Percentiles rank a stretch among this genome's conserved stretches.
phyloP scores from a whole-genome alignment of 1,140 invertebrate species.

The Rhagoletis pomonella region DNA sequence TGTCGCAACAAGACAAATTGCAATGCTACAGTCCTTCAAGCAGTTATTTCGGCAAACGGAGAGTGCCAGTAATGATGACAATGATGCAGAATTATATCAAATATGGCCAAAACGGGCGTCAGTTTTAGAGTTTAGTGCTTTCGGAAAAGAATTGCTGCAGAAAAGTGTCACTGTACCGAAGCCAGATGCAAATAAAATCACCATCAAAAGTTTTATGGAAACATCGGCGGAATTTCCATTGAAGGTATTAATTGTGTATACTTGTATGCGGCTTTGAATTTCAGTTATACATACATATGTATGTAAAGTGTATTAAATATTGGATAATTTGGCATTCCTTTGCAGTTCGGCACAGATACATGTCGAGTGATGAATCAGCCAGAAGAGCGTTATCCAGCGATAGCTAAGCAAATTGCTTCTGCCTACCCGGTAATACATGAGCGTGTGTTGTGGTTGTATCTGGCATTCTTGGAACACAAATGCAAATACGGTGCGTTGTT shows the following conservation, averaged over 20 bases:
- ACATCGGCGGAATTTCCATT: constrained; percentile 56
- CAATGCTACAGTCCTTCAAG: not conserved
- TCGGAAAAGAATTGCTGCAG: constrained; percentile 54
- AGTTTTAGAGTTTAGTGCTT: constrained; percentile 23
- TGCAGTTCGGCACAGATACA: constrained; percentile 57
- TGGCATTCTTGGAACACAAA: constrained; percentile 67
- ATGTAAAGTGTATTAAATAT: not conserved
- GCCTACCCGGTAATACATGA: constrained; percentile 70
- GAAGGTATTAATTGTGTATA: constrained; percentile 43
- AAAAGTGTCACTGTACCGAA: constrained; percentile 51
- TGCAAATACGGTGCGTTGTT: constrained; percentile 62
- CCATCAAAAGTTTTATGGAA: constrained; percentile 53
- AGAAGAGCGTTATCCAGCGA: constrained; percentile 55
- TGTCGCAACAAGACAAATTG: not conserved
- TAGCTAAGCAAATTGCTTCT: constrained; percentile 64
- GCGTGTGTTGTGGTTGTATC: constrained; percentile 59
- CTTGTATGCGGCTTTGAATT: not conserved
- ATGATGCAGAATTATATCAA: constrained; percentile 53
- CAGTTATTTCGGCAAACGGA: not conserved
- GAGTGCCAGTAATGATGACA: not conserved
- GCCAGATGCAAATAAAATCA: constrained; percentile 50
- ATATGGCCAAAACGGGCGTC: constrained; percentile 56
- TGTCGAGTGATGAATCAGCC: constrained; percentile 58
- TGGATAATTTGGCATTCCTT: not conserved
- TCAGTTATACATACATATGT: too few species aligned